Evolutionary conservation across 1,140 invertebrate genomes (phyloP).

Genomic region (Semibalanus balanoides): DNA sequence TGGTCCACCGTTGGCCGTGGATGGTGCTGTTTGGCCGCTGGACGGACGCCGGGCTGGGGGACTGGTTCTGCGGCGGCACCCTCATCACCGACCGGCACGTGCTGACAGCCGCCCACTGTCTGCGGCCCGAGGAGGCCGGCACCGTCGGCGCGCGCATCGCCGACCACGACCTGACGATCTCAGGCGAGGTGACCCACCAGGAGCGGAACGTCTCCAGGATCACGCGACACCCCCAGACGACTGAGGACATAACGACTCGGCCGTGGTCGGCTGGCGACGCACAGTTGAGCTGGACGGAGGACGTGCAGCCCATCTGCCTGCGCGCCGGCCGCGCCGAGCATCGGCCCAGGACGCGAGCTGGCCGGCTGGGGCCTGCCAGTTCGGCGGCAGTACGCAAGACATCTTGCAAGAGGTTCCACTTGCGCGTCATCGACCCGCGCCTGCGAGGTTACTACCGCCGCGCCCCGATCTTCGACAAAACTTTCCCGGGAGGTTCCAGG

Average conservation of each 20-base stretch:
- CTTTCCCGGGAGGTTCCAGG: slow-evolving; percentile 4
- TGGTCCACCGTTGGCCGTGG: slow-evolving; percentile 10
- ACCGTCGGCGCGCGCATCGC: slow-evolving; percentile 74
- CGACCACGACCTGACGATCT: slow-evolving; percentile 33
- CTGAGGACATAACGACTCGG: slow-evolving; percentile 38
- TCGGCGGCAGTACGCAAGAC: slow-evolving; percentile 36
- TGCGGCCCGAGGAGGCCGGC: slow-evolving; percentile 52
- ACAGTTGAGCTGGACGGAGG: slow-evolving; percentile 36
- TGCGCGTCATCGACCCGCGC: slow-evolving; percentile 39
- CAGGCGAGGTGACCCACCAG: slow-evolving; percentile 5
- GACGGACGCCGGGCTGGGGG: not conserved
- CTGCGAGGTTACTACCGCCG: slow-evolving; percentile 28
- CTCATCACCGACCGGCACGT: slow-evolving; percentile 75
- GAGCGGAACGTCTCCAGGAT: slow-evolving; percentile 17
- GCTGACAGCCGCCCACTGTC: slow-evolving; percentile 71
- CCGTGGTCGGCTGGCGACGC: slow-evolving; percentile 40
- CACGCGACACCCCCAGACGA: slow-evolving; percentile 31
- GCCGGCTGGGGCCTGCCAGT: slow-evolving; percentile 47
- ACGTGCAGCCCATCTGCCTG: slow-evolving; percentile 45
- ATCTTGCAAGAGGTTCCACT: slow-evolving; percentile 39
- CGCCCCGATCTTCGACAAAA: not conserved
- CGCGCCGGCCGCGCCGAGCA: slow-evolving; percentile 38
- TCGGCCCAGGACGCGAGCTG: slow-evolving; percentile 29
- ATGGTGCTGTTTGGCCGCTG: slow-evolving; percentile 9
- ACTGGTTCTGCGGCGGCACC: slow-evolving; percentile 62